Evolutionary conservation across 2,888 invertebrate species (phyloP), one percentile per base, ranked within the genome.

Genomic region (Euplexia lucipara): DNA sequence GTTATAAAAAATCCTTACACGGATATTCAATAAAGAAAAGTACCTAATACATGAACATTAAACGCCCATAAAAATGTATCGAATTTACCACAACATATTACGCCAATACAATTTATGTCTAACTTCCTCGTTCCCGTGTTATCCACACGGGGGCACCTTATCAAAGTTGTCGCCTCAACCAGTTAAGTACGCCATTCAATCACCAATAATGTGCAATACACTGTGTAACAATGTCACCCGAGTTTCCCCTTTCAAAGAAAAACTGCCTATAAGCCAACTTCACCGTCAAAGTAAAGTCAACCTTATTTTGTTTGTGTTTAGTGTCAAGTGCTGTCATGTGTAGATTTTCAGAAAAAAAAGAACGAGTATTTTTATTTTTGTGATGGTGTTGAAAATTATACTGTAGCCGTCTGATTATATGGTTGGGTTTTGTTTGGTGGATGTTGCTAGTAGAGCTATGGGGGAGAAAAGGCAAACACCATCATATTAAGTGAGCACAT

Each of bases 401-500:
- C 68, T 70, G 35, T 82, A 68, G 12, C 0, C 0, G 0, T 0
- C 0, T 0, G 0, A 0, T 0, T 0, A 9, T 78, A 86, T 82
- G 72, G 86, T 85, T 61, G 7, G 58, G 9, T 79, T 86, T 88
- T 0, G 62, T 9, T 56, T 80, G 68, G 0, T 8, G 1, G 1
- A 10, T n/a, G 37, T 16, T 39, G 44, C 52, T 63, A 58, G 72
- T 68, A 75, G 76, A 82, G 82, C 73, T 81, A 87, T 87, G 90
- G 92, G 94, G 95, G 92, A 88, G 86, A 91, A 89, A 92, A 90
- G 91, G 94, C 93, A 95, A 95, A 94, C 92, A 94, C 89, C 91
- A 90, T 92, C 94, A 94, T 94, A 94, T 94, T 94, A 95, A 95
- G 93, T 95, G 95, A 94, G 94, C 95, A 95, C 94, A 95, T 94